A percentile compares a stretch with the other conserved stretches of the same genome.
Conservation (phyloP, 2,888 invertebrate genomes). For the Julus scanicus region DNA sequence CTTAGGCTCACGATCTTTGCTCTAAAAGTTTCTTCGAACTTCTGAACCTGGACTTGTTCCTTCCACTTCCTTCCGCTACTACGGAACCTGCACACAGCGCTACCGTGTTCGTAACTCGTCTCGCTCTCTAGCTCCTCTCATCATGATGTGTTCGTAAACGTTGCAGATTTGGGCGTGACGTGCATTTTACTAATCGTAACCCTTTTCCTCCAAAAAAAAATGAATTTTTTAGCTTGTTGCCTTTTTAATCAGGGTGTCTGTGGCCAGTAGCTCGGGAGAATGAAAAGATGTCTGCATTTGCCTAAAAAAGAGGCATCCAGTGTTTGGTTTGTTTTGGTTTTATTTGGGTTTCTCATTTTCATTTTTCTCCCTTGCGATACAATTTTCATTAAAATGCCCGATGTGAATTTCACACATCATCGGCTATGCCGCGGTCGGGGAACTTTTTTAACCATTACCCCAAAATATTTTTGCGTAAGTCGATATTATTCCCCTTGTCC, state of each 20-base stretch:
- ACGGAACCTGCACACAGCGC: not conserved
- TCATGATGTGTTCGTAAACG: not conserved
- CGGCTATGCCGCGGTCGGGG: no score
- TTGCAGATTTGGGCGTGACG: not conserved
- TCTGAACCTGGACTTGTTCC: not conserved
- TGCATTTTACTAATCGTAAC: not conserved
- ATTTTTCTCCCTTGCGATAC: no score
- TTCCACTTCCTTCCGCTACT: not conserved
- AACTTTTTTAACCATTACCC: no score
- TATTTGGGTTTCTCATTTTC: not conserved
- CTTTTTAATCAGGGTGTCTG: not conserved
- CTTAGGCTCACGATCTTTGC: not conserved
- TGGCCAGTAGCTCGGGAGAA: not conserved
- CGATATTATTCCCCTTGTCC: no score
- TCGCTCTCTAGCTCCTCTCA: not conserved
- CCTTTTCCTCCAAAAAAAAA: not conserved
- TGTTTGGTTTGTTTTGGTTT: not conserved
- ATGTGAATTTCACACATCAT: no score
- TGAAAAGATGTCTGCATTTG: not conserved
- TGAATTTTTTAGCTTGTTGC: not conserved
- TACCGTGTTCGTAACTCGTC: not conserved
- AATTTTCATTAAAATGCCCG: no score
- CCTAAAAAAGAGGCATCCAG: not conserved
- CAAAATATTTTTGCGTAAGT: no score
- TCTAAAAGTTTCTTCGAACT: not conserved